Base-by-base conservation (phyloP, 35 echinoderm and acorn worm species). In the Stichopus chloronotus region DNA sequence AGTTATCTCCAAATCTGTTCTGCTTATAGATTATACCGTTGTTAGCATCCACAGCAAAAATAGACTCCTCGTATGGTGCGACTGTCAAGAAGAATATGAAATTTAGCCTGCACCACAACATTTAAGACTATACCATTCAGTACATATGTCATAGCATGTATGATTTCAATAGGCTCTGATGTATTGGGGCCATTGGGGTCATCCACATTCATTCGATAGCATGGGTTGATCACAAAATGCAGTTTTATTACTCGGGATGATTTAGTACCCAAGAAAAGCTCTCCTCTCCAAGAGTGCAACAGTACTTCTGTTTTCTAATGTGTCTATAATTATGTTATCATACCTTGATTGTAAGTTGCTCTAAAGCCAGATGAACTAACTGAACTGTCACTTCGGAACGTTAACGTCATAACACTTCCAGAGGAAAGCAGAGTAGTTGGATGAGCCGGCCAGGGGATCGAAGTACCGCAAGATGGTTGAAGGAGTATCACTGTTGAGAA, bases 401-500 rank as follows among this genome's bases (percentile, higher is more conserved):
- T 19, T 55, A 87, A 9, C 52, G 19, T 87, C 84, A 87, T 87
- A 20, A 16, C n/a, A 12, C 59, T 87, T 87, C 84, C 84, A 8
- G 84, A 53, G 21, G 84, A 87, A 6, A 56, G 84, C 12, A 87
- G 16, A 13, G 84, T 87, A 9, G 84, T 19, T 87, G 84, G 84
- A 53, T 59, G 59, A 59, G 55, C 20, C 59, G 84, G 84, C 84
- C 84, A 87, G 13, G 59, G 30, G 24, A 87, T 57, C 22, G 12
- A 9, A 55, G 55, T 12, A 55, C 84, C 84, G 59, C 84, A 87
- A 59, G 84, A 87, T n/a, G 59, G 84, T 17, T 4, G 9, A 9
- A 63, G 21, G 25, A 87, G 84, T 3, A 43, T 43, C 17, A 63
- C 21, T 14, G 84, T 56, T 16, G 84, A 59, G 55, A 24, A 54